Evolutionary conservation across 2,888 invertebrate species (phyloP).

Genomic region (Scaptodrosophila latifasciaeformis): DNA sequence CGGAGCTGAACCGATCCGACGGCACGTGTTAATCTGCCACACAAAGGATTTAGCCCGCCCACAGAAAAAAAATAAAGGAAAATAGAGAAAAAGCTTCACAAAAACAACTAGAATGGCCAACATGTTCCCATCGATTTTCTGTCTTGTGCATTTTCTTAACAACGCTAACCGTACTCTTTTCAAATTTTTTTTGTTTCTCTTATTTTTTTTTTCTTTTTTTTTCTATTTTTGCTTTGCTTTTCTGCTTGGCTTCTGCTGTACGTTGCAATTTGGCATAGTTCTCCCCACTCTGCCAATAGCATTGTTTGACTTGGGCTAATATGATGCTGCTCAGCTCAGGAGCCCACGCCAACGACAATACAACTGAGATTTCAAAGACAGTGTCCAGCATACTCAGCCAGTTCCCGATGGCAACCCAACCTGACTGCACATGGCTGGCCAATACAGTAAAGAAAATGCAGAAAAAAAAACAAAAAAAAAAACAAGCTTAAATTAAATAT

Average conservation of each 20-base stretch:
- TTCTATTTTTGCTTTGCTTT: slow-evolving; percentile 8
- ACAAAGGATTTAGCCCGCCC: slow-evolving; percentile 50
- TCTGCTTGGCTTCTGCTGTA: slow-evolving; percentile 28
- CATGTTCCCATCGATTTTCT: slow-evolving; percentile 53
- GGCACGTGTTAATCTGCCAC: slow-evolving; percentile 63
- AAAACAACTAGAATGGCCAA: slow-evolving; percentile 12
- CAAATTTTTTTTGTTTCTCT: not conserved
- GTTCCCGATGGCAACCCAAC: slow-evolving; percentile 28
- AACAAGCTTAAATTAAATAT: slow-evolving; percentile 58
- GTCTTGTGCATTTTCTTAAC: slow-evolving; percentile 62
- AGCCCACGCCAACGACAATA: slow-evolving; percentile 27
- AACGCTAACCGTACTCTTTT: slow-evolving; percentile 38
- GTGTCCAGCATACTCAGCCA: slow-evolving; percentile 26
- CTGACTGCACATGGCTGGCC: too few relatives aligned
- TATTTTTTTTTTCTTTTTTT: slow-evolving; percentile 15
- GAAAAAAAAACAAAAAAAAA: slow-evolving; percentile 20
- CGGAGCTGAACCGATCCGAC: slow-evolving; percentile 19
- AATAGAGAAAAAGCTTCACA: slow-evolving; percentile 22
- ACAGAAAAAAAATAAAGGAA: slow-evolving; percentile 4
- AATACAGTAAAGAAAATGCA: not conserved
- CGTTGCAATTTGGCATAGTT: slow-evolving; percentile 53
- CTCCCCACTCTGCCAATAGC: slow-evolving; percentile 49
- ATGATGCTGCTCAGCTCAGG: slow-evolving; percentile 32
- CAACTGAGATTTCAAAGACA: slow-evolving; percentile 62
- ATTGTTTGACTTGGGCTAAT: slow-evolving; percentile 65